Base-by-base conservation (phyloP, 2,888 invertebrate genomes). In the Tetragnatha montana region DNA sequence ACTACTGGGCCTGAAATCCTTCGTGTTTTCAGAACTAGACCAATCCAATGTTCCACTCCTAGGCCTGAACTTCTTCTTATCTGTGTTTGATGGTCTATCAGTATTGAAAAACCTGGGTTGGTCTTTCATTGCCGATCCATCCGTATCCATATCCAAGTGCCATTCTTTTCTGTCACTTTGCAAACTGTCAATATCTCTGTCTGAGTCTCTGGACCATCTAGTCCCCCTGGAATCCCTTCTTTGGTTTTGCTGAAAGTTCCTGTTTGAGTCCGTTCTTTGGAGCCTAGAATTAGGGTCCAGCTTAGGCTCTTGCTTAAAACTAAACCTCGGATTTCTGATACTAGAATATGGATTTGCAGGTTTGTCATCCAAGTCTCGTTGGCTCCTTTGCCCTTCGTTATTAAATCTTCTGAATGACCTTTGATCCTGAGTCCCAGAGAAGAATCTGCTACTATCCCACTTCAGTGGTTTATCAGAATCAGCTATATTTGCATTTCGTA, bases 91-190 rank as follows among this genome's bases (percentile, higher is more conserved):
- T n/a, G 69, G 47, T 6, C 21, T 47, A 10, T 80, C 69, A 35
- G 22, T 47, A 2, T 6, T 60, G 51, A 49, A 60, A 21, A 22
- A 74, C 22, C 22, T 10, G 17, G 17, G 50, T 82, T 74, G 51
- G 14, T 68, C 73, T 49, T 35, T 76, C 22, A 19, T 50, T 50
- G n/a, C 60, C 50, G 10, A 47, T 69, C 35, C 6, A 47, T 69
- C 19, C n/a, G 17, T 69, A 19, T 49, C 60, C 22, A 51, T 17
- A 51, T 79, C 35, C 22, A 85, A 35, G 21, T 70, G 79, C 85
- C 85, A 85, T 71, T 85, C 85, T 71, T 79, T 85, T 51, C 78
- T 71, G n/a, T 79, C 71, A 70, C 85, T 85, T 79, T 85, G 85
- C 70, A 70, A 85, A 51, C 50, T 85, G 14, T 19, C 50, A 8